Conservation (phyloP, 2,797 vertebrate genomes). For the Melanotaenia parkinsoni region DNA sequence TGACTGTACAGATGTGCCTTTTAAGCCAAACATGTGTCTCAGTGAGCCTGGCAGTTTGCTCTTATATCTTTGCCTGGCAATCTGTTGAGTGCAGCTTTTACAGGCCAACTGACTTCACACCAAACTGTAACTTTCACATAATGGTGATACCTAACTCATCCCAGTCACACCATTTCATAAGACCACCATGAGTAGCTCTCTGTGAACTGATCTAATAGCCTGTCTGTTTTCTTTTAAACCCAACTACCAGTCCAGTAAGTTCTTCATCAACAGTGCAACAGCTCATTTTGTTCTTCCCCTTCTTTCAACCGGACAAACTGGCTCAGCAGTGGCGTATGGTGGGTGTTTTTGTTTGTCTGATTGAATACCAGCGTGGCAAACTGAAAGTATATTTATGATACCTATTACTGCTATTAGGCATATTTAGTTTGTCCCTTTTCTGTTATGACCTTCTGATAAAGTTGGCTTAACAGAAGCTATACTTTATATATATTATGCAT, state of each 20-base stretch:
- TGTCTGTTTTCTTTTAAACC: constrained; percentile 62
- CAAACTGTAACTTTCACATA: constrained; percentile 81
- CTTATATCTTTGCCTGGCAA: constrained; percentile 45
- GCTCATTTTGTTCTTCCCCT: constrained; percentile 61
- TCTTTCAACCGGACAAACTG: constrained; percentile 76
- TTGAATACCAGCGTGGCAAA: constrained; percentile 31
- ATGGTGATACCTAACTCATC: constrained; percentile 73
- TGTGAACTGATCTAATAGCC: constrained; percentile 64
- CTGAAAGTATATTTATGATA: constrained; percentile 16
- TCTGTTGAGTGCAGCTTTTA: constrained; percentile 63
- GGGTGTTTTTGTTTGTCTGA: constrained; percentile 30
- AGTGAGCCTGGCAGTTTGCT: constrained; percentile 12
- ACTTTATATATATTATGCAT: neutral
- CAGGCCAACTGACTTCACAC: constrained; percentile 76
- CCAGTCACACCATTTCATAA: constrained; percentile 67
- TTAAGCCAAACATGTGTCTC: constrained; percentile 1
- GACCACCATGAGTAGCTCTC: constrained; percentile 61
- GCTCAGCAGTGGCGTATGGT: constrained; percentile 47
- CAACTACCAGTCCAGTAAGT: constrained; percentile 49
- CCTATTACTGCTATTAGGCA: neutral
- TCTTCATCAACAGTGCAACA: constrained; percentile 45
- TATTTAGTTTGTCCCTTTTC: neutral
- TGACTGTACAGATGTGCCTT: constrained; percentile 8
- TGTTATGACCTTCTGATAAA: neutral
- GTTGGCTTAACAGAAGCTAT: neutral